phyloP scores from a whole-genome alignment of 1,140 invertebrate species.

The Colletes gigas region DNA sequence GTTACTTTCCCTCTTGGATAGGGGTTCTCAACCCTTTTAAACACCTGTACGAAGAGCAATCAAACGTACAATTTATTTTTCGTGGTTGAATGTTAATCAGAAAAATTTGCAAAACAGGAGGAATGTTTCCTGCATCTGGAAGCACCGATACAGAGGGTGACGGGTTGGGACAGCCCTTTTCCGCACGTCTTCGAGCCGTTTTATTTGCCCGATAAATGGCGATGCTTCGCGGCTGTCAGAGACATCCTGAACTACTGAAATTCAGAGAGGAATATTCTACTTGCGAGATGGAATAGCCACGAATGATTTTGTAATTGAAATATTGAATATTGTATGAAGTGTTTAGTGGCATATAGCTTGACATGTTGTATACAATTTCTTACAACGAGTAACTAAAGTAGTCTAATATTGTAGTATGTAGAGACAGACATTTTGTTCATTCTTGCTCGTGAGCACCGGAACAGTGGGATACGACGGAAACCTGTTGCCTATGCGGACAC shows the following conservation, averaged over 20 bases:
- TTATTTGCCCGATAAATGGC: constrained; percentile 97
- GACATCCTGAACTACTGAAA: constrained; percentile 74
- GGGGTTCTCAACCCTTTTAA: too few species aligned
- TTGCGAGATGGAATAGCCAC: not conserved
- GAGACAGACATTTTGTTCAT: too few species aligned
- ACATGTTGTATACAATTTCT: too few species aligned
- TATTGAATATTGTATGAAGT: too few species aligned
- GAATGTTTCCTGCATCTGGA: constrained; percentile 98
- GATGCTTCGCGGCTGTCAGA: constrained; percentile 92
- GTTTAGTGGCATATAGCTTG: too few species aligned
- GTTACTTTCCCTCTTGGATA: too few species aligned
- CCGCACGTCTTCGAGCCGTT: constrained; percentile 97
- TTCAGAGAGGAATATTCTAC: not conserved
- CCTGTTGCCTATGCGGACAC: constrained; percentile 20
- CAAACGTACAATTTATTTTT: too few species aligned
- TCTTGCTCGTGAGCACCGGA: too few species aligned
- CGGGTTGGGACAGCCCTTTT: constrained; percentile 99
- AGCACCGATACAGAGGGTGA: constrained; percentile 93
- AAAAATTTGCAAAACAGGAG: constrained; percentile 82
- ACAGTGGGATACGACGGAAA: not conserved
- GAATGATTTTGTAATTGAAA: too few species aligned
- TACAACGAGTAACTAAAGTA: too few species aligned
- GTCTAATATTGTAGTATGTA: too few species aligned
- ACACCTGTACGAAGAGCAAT: too few species aligned
- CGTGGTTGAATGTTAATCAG: not conserved